Conservation (phyloP, 2,888 invertebrate genomes). For the Andricus curvator region DNA sequence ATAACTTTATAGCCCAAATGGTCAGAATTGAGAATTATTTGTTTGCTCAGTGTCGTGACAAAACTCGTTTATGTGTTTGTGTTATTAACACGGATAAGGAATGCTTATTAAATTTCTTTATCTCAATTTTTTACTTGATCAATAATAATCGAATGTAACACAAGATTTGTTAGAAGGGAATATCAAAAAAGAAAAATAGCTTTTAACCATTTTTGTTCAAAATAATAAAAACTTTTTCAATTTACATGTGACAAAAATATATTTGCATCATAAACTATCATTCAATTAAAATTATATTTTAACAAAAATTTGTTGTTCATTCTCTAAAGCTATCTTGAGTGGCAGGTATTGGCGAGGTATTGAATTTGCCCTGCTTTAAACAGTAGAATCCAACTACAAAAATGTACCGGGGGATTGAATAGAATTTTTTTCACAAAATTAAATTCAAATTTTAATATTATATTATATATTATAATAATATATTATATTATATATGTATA, state of each 20-base stretch:
- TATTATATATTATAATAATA: no score
- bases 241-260: neutral
- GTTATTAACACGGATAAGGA: neutral
- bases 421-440: no score
- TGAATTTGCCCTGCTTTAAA: neutral
- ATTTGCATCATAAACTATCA: neutral
- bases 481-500: no score
- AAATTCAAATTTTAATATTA: no score
- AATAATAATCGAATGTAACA: no score
- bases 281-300: neutral
- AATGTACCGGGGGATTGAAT: no score
- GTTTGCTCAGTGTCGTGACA: neutral
- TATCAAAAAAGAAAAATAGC: neutral
- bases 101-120: neutral
- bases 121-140: no score
- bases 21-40: neutral
- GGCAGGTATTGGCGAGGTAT: constrained; percentile 16
- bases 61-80: neutral
- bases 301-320: neutral
- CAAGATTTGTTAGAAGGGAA: neutral
- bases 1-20: neutral
- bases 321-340: constrained; percentile 21
- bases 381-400: no score
- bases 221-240: no score
- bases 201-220: neutral